These are phyloP conservation scores for Boleophthalmus pectinirostris DNA, from an alignment of 2,113 vertebrate genomes.

Conservation along the genomic window DNA sequence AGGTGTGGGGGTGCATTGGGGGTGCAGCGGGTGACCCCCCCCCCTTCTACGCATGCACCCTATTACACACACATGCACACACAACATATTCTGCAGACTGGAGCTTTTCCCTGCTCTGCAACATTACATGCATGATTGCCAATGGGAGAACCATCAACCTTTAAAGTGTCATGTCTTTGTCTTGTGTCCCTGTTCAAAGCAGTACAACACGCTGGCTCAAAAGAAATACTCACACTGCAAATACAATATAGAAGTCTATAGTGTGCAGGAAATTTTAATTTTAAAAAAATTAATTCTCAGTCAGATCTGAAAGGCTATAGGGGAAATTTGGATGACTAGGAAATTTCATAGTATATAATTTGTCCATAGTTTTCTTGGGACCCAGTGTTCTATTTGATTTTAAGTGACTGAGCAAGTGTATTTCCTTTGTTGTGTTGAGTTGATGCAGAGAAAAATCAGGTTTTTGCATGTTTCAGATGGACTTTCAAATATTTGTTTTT, in stretches of 20 bases:
- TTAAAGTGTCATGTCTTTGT: slow-evolving; percentile 36
- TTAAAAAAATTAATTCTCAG: too few relatives aligned
- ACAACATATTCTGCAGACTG: slow-evolving; percentile 26
- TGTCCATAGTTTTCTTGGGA: too few relatives aligned
- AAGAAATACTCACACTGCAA: not conserved
- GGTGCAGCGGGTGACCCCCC: not conserved
- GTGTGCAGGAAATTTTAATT: not conserved
- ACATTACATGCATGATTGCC: slow-evolving; percentile 33
- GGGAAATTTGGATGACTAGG: too few relatives aligned
- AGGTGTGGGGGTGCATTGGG: slow-evolving; percentile 5
- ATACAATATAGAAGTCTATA: not conserved
- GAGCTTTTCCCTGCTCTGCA: slow-evolving; percentile 14
- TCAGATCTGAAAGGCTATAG: too few relatives aligned
- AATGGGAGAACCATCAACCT: slow-evolving; percentile 27
- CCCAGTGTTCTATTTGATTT: too few relatives aligned
- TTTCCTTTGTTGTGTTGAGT: not conserved
- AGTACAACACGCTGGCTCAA: not conserved
- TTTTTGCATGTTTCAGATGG: too few relatives aligned
- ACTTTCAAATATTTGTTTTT: too few relatives aligned
- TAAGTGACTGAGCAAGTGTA: not conserved
- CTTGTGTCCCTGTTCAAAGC: not conserved
- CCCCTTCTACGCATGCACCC: not conserved
- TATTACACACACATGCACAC: slow-evolving; percentile 37
- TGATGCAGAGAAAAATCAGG: too few relatives aligned
- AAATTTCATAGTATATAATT: too few relatives aligned